Base-by-base conservation (phyloP, 2,888 invertebrate genomes). In the Sinhomidia bicolor region DNA sequence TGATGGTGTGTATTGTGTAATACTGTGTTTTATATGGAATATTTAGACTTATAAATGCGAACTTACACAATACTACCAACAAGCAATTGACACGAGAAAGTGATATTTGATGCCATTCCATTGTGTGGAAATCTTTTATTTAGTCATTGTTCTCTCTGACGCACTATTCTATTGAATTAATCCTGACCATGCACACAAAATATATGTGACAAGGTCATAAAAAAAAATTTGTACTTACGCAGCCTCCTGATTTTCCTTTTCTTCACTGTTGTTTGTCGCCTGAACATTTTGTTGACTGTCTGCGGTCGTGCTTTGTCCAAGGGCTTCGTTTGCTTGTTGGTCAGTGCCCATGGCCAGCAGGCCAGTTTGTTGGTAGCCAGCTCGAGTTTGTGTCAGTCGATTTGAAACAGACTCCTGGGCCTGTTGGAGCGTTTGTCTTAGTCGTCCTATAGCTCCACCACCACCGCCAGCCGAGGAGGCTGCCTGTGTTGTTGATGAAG, bases 381-480 rank as follows among this genome's bases (percentile, higher is more conserved):
- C 62, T 44, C 89, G 68, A 9, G 87, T 89, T 85, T 90, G 89
- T 32, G 91, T 91, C 36, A 92, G 90, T 79, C 92, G 88, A 82
- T 90, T 92, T 26, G 92, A 92, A 12, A 92, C 92, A 12, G 92
- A 88, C 84, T 92, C 92, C 81, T 92, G 92, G 62, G 92, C 92
- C 83, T 91, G 92, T 65, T 92, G 92, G 78, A 92, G 76, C n/a
- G 91, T 91, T 85, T 92, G 92, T 14, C 92, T 87, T 14, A 92
- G 89, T 26, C 92, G 90, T 36, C 92, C 92, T 29, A 92, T 90
- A 12, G 92, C 92, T 54, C 92, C 92, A 4, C 92, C 89, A 23
- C 74, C 74, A 7, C 47, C 76, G 2, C 62, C 71, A 51, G 74
- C 20, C 10, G 74, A 29, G 14, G 78, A 23, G 1, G 74, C n/a